Conservation (phyloP, 2,888 invertebrate species). For the Eupelmus urozonus region DNA sequence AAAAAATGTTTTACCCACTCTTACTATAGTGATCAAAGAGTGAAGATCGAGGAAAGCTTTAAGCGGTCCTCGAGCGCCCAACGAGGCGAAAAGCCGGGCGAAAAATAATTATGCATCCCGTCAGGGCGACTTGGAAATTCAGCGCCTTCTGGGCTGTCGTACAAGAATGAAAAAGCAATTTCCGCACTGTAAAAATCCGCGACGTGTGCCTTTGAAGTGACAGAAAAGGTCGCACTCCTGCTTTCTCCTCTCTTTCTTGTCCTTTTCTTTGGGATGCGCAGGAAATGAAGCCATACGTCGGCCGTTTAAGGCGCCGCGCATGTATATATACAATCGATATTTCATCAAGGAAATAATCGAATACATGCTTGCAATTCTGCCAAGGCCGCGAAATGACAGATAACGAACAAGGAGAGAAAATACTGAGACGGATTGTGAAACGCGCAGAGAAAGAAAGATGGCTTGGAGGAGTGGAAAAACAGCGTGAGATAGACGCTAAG, state of each 20-base stretch:
- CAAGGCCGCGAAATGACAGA: not conserved
- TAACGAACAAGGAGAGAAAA: conserved; percentile 1
- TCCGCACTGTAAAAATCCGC: conserved; percentile 10
- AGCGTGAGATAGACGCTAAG: too few species aligned
- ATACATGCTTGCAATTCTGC: conserved; percentile 4
- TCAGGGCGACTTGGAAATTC: too few species aligned
- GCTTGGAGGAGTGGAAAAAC: not conserved
- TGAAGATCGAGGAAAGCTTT: too few species aligned
- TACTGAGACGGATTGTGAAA: not conserved
- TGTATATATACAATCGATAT: conserved; percentile 22
- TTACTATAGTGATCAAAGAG: too few species aligned
- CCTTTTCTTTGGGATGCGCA: not conserved
- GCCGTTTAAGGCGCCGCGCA: not conserved
- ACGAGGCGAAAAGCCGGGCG: too few species aligned
- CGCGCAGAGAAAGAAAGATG: not conserved
- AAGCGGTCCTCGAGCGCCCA: too few species aligned
- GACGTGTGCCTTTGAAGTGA: conserved; percentile 7
- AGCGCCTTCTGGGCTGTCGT: too few species aligned
- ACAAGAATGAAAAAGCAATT: conserved; percentile 33
- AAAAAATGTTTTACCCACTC: too few species aligned
- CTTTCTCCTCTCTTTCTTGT: not conserved
- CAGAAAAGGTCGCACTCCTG: not conserved
- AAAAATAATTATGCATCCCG: conserved; percentile 9
- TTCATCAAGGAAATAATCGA: conserved; percentile 45
- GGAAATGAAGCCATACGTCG: conserved; percentile 2